phyloP scores from a whole-genome alignment of 1,140 invertebrate genomes.

The Eubasilissa regina region DNA sequence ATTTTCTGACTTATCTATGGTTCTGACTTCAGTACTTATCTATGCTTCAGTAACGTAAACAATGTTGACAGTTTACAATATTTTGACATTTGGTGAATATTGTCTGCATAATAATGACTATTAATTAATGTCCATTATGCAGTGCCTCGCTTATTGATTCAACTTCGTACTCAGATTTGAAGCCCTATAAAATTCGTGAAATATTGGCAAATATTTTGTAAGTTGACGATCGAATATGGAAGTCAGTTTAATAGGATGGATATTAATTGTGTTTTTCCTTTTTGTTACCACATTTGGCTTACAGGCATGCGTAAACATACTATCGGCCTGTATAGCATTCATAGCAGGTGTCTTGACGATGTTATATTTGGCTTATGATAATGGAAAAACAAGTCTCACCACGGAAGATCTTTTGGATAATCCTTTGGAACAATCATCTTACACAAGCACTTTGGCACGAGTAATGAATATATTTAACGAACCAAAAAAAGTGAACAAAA shows the following conservation, averaged over 20 bases:
- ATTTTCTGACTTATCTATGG: too few relatives aligned
- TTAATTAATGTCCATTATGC: not conserved
- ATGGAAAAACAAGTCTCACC: not conserved
- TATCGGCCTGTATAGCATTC: constrained; percentile 26
- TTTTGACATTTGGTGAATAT: not conserved
- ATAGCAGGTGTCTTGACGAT: constrained; percentile 40
- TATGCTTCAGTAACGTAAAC: not conserved
- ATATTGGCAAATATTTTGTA: not conserved
- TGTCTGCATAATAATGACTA: not conserved
- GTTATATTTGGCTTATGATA: constrained; percentile 40
- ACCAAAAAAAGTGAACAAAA: constrained; percentile 36
- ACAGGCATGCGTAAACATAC: constrained; percentile 32
- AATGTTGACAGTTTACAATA: not conserved
- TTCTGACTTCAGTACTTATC: too few relatives aligned
- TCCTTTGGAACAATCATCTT: constrained; percentile 43
- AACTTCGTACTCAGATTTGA: too few relatives aligned
- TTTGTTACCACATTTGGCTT: constrained; percentile 46
- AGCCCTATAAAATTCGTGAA: not conserved
- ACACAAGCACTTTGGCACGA: constrained; percentile 34
- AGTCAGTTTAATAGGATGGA: constrained; percentile 33
- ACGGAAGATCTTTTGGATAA: constrained; percentile 45
- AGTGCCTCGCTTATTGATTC: not conserved
- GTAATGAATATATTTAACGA: constrained; percentile 46
- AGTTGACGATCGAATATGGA: constrained; percentile 17
- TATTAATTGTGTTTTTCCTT: constrained; percentile 39